Conservation (phyloP, 2,113 vertebrate species). For the Leucopsar rothschildi region DNA sequence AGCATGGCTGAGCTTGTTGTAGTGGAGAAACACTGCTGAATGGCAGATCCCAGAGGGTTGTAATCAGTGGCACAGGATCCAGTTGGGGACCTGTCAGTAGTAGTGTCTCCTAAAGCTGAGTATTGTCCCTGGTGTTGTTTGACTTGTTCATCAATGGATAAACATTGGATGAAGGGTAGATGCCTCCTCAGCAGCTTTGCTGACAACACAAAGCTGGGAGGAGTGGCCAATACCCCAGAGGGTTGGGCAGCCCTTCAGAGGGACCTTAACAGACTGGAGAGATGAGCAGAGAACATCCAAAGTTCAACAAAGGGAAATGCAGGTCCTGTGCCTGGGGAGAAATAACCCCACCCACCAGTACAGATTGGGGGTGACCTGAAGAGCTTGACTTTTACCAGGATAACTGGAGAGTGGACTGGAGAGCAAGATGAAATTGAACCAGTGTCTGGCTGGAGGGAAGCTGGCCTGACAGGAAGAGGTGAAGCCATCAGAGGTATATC, state of each 20-base stretch:
- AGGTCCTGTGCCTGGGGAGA: background rate
- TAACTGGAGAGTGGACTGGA: background rate
- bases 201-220: background rate
- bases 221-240: fast-evolving
- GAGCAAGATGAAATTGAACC: background rate
- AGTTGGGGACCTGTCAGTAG: fast-evolving
- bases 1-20: fast-evolving
- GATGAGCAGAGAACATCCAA: background rate
- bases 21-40: background rate
- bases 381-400: background rate
- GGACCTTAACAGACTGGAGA: background rate
- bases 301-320: background rate
- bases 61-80: background rate
- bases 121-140: background rate
- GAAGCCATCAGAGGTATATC: background rate
- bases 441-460: background rate
- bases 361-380: background rate
- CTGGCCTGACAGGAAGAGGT: background rate
- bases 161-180: background rate
- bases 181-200: background rate
- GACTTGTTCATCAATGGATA: background rate
- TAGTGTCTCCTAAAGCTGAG: background rate
- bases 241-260: background rate
- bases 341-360: background rate
- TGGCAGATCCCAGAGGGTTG: background rate